Evolutionary conservation across 2,797 vertebrate genomes (phyloP).

Genomic region (Pygocentrus nattereri): DNA sequence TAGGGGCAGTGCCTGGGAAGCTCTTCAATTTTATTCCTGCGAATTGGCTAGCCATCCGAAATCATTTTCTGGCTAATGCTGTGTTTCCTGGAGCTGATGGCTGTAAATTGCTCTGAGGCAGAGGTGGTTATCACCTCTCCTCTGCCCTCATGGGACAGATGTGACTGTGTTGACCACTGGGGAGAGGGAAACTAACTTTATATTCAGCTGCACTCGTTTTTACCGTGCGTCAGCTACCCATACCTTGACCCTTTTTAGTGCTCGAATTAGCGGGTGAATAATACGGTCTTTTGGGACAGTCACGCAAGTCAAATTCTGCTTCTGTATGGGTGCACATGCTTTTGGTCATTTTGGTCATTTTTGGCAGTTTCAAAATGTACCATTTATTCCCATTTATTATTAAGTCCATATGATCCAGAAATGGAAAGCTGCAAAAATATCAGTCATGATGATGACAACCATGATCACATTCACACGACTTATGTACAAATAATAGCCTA

Average conservation of each 20-base stretch:
- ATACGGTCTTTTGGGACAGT: background rate
- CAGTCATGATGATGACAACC: too few species aligned
- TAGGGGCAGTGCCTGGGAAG: constrained; percentile 30
- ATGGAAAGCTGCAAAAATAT: too few species aligned
- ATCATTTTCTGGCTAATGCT: constrained; percentile 59
- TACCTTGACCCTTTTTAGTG: background rate
- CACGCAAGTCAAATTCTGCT: too few species aligned
- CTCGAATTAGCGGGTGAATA: background rate
- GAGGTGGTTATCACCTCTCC: constrained; percentile 51
- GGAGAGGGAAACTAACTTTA: constrained; percentile 29
- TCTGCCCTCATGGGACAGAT: constrained; percentile 44
- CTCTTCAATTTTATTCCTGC: constrained; percentile 57
- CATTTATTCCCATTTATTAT: too few species aligned
- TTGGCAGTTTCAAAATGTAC: too few species aligned
- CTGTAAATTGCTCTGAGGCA: constrained; percentile 62
- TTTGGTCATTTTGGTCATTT: too few species aligned
- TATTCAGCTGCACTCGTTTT: constrained; percentile 12
- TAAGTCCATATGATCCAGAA: too few species aligned
- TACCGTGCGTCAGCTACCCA: background rate
- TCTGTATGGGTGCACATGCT: too few species aligned
- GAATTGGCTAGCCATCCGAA: constrained; percentile 59
- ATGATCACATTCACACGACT: too few species aligned
- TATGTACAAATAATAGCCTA: too few species aligned
- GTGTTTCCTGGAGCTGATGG: constrained; percentile 58
- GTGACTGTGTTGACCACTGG: constrained; percentile 17